Percentiles rank a stretch among this genome's conserved stretches.
phyloP scores from a whole-genome alignment of 2,797 vertebrate genomes.

The Pelodytes ibericus region DNA sequence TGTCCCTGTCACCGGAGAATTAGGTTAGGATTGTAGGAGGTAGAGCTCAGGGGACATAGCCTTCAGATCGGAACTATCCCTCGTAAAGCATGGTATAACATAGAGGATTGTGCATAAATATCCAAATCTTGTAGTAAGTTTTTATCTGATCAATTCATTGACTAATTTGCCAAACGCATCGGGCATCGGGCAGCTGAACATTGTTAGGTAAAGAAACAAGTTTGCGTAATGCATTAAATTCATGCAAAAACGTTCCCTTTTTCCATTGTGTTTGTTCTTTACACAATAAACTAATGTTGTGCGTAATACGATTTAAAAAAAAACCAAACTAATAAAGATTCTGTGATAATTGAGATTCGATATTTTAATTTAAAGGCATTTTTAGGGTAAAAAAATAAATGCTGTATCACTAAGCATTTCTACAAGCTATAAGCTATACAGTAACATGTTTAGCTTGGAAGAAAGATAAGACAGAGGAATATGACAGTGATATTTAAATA shows the following conservation, averaged over 20 bases:
- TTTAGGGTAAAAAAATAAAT: not conserved
- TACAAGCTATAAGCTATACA: no score
- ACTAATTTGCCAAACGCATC: conserved; percentile 50
- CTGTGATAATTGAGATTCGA: conserved; percentile 55
- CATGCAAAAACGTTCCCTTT: conserved; percentile 43
- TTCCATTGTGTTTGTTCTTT: conserved; percentile 36
- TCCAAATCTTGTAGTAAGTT: conserved; percentile 29
- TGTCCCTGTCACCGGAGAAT: no score
- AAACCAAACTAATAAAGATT: conserved; percentile 49
- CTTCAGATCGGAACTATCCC: no score
- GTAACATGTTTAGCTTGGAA: no score
- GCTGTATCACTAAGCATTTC: no score
- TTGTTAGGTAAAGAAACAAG: conserved; percentile 45
- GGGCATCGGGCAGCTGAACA: conserved; percentile 40
- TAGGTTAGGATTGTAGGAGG: no score
- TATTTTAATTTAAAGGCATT: not conserved
- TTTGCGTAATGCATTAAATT: conserved; percentile 50
- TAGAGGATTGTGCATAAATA: conserved; percentile 42
- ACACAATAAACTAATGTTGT: conserved; percentile 49
- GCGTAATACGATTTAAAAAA: conserved; percentile 45
- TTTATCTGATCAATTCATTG: conserved; percentile 50
- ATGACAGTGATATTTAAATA: no score
- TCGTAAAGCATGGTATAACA: no score
- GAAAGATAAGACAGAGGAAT: no score
- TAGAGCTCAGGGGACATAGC: no score